These are phyloP conservation scores for Reticulitermes speratus DNA, from an alignment of 1,140 invertebrate species.

Conservation along the genomic window DNA sequence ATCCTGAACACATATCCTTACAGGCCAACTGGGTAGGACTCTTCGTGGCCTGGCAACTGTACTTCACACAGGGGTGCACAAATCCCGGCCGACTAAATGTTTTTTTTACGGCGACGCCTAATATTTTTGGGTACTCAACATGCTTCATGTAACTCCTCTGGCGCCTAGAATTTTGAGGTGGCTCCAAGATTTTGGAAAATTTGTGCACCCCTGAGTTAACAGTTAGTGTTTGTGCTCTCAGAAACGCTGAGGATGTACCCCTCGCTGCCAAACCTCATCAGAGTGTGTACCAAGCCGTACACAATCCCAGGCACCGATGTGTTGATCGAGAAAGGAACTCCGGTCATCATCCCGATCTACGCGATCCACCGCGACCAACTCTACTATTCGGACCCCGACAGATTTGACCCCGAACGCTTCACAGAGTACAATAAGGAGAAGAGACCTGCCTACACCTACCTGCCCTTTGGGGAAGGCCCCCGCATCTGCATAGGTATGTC, in stretches of 20 bases:
- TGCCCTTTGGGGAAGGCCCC: conserved; percentile 65
- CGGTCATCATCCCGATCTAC: conserved; percentile 46
- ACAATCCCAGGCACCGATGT: conserved; percentile 48
- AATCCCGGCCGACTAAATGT: no score
- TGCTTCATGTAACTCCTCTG: no score
- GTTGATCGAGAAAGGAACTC: conserved; percentile 47
- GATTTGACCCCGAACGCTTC: conserved; percentile 67
- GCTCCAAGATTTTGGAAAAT: no score
- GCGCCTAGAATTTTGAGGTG: no score
- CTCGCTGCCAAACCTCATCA: conserved; percentile 43
- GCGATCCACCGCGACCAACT: conserved; percentile 54
- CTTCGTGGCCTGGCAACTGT: no score
- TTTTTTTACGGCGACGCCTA: no score
- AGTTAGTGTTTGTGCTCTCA: conserved; percentile 19
- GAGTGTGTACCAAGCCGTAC: conserved; percentile 54
- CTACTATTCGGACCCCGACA: conserved; percentile 60
- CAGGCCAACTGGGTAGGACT: no score
- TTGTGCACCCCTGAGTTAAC: no score
- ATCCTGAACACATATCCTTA: no score
- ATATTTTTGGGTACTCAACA: no score
- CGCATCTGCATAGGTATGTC: conserved; percentile 60
- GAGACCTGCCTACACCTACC: conserved; percentile 47
- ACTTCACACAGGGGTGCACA: no score
- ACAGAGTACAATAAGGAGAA: conserved; percentile 48
- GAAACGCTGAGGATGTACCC: conserved; percentile 53